Evolutionary conservation across 2,797 vertebrate species (phyloP), one percentile per base, ranked within the genome.

Genomic region (Trematomus bernacchii): DNA sequence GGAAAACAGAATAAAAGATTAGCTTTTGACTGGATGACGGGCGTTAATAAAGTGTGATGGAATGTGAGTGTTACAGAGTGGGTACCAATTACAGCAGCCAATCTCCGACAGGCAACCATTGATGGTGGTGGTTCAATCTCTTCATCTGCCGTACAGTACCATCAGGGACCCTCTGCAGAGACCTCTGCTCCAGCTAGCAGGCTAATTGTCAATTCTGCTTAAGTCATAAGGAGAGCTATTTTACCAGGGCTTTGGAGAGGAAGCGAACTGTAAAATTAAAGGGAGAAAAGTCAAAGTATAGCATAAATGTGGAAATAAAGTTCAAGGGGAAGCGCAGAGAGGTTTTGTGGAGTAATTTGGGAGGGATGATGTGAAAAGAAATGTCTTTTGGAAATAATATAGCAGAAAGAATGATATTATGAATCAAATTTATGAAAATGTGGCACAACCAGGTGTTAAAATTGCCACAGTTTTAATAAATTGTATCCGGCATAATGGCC

Each of bases 1-100:
- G 94, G 94, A 91, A 94, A 96, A 94, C 94, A 94, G 95, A 96
- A 94, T 95, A 95, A 96, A 94, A 95, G 90, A 96, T 96, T 96
- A 96, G 95, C 95, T 94, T 94, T 95, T 95, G 90, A 96, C 90
- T 88, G 80, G 86, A 83, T 94, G 94, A 95, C 80, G 90, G 85
- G 77, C 87, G 92, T 95, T 97, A 96, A 96, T 96, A 96, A 95
- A 95, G 94, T 94, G 91, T 95, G 93, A 94, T 94, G 84, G 89
- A 77, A 69, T 93, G 95, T 95, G 94, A 93, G 92, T 87, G 89
- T 91, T 92, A 85, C 80, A 79, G 87, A 88, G 83, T 84, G 85
- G 87, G 82, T 94, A 91, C 88, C 93, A 93, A 93, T 95, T 94
- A 94, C 89, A 85, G 86, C 87, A 93, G 90, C 87, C 89, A 87